These are phyloP conservation scores for Chymomyza caudatula DNA, from an alignment of 2,888 invertebrate genomes.

Conservation along the genomic window DNA sequence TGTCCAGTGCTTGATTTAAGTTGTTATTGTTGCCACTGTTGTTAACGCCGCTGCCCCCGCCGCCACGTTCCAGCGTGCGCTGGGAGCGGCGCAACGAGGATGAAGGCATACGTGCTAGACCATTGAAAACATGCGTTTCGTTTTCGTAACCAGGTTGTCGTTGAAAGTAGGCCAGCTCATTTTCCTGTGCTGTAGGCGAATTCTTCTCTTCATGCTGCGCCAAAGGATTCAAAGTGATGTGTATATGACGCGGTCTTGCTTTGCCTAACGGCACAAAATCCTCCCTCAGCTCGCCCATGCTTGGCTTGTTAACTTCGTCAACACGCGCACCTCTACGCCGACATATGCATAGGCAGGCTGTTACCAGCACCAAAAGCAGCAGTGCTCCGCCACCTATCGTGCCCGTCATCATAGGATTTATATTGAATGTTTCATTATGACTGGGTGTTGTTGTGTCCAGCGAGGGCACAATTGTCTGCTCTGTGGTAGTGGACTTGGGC, in stretches of 20 bases:
- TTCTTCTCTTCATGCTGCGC: conserved; percentile 74
- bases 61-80: conserved; percentile 58
- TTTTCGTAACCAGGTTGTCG: conserved; percentile 49
- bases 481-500: conserved; percentile 63
- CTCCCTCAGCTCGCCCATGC: conserved; percentile 71
- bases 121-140: conserved; percentile 44
- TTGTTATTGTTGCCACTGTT: conserved; percentile 57
- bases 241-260: conserved; percentile 73
- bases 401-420: conserved; percentile 74
- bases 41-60: conserved; percentile 28
- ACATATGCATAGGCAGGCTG: conserved; percentile 75
- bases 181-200: conserved; percentile 31
- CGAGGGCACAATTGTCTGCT: conserved; percentile 56
- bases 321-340: conserved; percentile 64
- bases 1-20: conserved; percentile 48
- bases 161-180: conserved; percentile 57
- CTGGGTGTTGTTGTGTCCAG: conserved; percentile 70
- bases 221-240: conserved; percentile 78
- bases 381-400: conserved; percentile 75
- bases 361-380: conserved; percentile 67
- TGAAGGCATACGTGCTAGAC: conserved; percentile 54
- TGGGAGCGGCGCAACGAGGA: conserved; percentile 62
- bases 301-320: conserved; percentile 66
- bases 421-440: conserved; percentile 69
- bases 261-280: conserved; percentile 67